These are phyloP conservation scores for Drosophila carrolli DNA, from an alignment of 1,140 invertebrate species.

Conservation along the genomic window DNA sequence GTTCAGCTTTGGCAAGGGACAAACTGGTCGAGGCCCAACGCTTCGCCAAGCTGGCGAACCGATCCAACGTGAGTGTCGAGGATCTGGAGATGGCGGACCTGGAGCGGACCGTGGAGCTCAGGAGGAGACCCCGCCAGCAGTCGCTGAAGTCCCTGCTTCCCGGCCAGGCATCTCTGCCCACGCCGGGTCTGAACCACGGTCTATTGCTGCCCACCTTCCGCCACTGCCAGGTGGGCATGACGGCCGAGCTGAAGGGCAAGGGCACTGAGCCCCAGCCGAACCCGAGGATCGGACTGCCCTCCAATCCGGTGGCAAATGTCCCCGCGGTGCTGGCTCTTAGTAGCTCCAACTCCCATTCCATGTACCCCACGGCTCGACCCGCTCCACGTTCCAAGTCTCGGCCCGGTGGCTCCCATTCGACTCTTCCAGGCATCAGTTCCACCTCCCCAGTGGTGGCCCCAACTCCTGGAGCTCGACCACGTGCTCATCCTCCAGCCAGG, in stretches of 20 bases:
- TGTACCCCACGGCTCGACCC: not conserved
- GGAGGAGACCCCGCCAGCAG: not conserved
- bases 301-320: not conserved
- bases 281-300: not conserved
- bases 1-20: slow-evolving; percentile 16
- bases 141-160: not conserved
- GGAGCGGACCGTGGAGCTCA: slow-evolving; percentile 5
- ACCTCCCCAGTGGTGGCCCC: no score
- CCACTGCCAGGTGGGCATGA: slow-evolving; percentile 17
- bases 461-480: no score
- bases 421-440: no score
- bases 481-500: no score
- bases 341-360: not conserved
- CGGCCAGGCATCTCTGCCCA: not conserved
- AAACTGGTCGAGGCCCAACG: slow-evolving; percentile 8
- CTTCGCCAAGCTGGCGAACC: slow-evolving; percentile 9
- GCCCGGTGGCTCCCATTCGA: no score
- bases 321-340: not conserved
- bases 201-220: slow-evolving; percentile 23
- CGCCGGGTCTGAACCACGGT: not conserved
- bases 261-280: not conserved
- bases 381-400: no score
- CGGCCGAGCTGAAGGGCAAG: not conserved
- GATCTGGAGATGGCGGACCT: slow-evolving; percentile 7
- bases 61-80: slow-evolving; percentile 2